These are phyloP conservation scores for Sinocyclocheilus grahami DNA, from an alignment of 2,113 vertebrate species.

Conservation along the genomic window DNA sequence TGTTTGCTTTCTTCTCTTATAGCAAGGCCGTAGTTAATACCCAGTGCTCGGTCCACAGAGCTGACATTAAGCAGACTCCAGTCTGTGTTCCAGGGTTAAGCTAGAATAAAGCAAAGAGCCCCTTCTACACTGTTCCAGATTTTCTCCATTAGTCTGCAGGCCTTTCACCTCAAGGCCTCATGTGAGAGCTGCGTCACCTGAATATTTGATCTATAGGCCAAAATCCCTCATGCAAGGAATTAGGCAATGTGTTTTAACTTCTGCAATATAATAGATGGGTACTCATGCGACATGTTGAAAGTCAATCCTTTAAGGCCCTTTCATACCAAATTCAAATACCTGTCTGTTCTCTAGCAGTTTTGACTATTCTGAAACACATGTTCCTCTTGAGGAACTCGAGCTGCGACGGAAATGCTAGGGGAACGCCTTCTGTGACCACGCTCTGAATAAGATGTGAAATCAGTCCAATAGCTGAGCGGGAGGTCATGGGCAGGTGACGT, in stretches of 20 bases:
- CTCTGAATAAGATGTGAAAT: no score
- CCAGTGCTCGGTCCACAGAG: constrained; percentile 42
- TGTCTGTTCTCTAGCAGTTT: not conserved
- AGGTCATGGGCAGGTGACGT: no score
- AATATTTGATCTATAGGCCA: constrained; percentile 15
- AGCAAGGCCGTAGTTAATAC: constrained; percentile 46
- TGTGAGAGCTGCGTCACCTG: constrained; percentile 3
- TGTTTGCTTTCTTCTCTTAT: constrained; percentile 33
- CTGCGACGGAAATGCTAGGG: no score
- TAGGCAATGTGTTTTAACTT: constrained; percentile 14
- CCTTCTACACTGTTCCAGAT: constrained; percentile 27
- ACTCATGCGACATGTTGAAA: not conserved
- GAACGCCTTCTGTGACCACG: no score
- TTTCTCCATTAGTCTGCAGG: constrained; percentile 37
- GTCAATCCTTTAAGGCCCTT: not conserved
- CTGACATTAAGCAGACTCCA: constrained; percentile 47
- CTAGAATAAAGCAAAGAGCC: constrained; percentile 48
- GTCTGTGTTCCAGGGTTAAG: constrained; percentile 42
- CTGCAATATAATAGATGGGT: constrained; percentile 1
- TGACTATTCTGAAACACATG: not conserved
- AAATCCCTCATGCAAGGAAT: constrained; percentile 6
- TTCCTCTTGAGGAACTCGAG: no score
- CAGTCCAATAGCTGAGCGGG: no score
- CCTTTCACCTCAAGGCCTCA: constrained; percentile 39
- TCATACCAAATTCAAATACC: not conserved